Evolutionary conservation across 2,888 invertebrate genomes (phyloP).

Genomic region (Spisula solida): DNA sequence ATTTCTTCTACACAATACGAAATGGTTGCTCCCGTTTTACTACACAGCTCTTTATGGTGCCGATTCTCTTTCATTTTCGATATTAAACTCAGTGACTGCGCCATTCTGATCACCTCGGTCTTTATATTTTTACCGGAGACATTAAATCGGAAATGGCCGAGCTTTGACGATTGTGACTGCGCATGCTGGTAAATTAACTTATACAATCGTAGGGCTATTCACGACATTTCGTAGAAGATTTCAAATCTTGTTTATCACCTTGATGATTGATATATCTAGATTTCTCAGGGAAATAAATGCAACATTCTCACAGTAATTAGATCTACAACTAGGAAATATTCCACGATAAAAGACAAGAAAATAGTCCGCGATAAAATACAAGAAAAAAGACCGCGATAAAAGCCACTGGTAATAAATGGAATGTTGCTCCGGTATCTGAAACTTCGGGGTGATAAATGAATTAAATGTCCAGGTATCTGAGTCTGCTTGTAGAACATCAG

Average conservation of each 20-base stretch:
- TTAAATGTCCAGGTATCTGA: not conserved
- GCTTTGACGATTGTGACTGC: no score
- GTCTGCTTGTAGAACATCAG: not conserved
- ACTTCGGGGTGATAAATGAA: not conserved
- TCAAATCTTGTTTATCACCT: not conserved
- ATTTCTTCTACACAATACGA: conserved; percentile 9
- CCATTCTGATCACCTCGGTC: no score
- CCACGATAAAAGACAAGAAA: not conserved
- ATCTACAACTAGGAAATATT: not conserved
- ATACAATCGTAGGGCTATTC: not conserved
- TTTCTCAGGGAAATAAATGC: conserved; percentile 7
- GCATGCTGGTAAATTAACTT: not conserved
- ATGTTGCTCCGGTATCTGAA: not conserved
- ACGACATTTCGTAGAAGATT: not conserved
- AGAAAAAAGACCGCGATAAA: conserved; percentile 3
- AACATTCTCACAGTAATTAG: not conserved
- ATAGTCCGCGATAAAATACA: not conserved
- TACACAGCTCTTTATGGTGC: not conserved
- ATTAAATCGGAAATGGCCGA: no score
- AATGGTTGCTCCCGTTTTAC: not conserved
- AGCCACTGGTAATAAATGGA: not conserved
- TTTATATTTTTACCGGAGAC: no score
- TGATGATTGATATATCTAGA: not conserved
- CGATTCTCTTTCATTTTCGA: not conserved
- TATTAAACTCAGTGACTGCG: conserved; percentile 7